Conservation (phyloP, 2,113 vertebrate genomes). For the Nothobranchius kuhntae region DNA sequence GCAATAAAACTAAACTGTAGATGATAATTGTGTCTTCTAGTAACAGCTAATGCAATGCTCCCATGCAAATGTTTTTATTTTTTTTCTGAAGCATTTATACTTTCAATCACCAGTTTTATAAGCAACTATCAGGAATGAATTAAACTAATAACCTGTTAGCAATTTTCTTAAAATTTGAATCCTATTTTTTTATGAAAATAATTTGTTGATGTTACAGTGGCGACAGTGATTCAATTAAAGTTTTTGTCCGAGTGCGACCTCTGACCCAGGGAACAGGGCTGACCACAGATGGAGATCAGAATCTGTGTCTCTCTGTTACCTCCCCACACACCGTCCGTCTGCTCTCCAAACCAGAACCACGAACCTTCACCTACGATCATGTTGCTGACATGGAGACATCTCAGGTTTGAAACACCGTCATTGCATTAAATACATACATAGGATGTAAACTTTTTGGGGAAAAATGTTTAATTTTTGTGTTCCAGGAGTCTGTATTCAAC, state of each 20-base stretch:
- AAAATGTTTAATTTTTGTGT: not conserved
- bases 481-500: slow-evolving; percentile 91
- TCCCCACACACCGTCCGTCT: slow-evolving; percentile 87
- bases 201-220: slow-evolving; percentile 57
- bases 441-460: not conserved
- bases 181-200: not conserved
- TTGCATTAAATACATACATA: not conserved
- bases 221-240: slow-evolving; percentile 92
- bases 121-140: too few relatives aligned
- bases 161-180: not conserved
- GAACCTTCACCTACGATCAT: slow-evolving; percentile 91
- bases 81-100: not conserved
- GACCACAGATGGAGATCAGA: slow-evolving; percentile 82
- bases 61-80: not conserved
- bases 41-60: too few relatives aligned
- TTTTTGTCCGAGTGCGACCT: slow-evolving; percentile 91
- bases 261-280: slow-evolving; percentile 74
- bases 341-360: slow-evolving; percentile 91
- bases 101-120: not conserved
- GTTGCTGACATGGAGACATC: slow-evolving; percentile 90
- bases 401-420: slow-evolving; percentile 78
- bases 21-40: not conserved
- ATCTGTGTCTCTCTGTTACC: slow-evolving; percentile 85
- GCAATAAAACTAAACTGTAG: not conserved
- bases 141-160: not conserved